Evolutionary conservation across 2,888 invertebrate genomes (phyloP), one percentile per base, ranked within the genome.

Genomic region (Tupiocoris notatus): DNA sequence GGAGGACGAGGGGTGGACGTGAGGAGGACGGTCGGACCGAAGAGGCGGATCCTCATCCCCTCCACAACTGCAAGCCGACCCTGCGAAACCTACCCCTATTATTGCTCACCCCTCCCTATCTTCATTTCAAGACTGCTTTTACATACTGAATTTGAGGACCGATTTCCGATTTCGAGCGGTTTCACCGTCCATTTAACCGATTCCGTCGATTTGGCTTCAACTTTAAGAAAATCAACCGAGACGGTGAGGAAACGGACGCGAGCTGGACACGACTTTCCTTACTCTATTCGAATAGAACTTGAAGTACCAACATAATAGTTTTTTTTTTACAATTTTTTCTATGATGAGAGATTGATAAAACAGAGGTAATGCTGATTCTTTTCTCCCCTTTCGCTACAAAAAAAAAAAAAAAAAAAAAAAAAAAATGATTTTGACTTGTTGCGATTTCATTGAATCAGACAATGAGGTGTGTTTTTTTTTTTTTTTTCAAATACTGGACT

Each of bases 11-110:
- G 24, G 64, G 12, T 12, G 39, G 39, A 12, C 6, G 39, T 12
- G 39, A 39, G 39, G 39, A 12, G 73, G 73, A n/a, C 21, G 63
- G 73, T 22, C 59, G 65, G 56, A 57, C 9, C 24, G 6, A 64
- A 54, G 62, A 39, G 76, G 59, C 68, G 59, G 24, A 39, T 58
- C 76, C 21, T 61, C 66, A 54, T 57, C 76, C 61, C 76, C 39
- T 39, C 39, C 76, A 75, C 77, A 21, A 68, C 17, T 18, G 39
- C 39, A 39, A n/a, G 22, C 54, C 62, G 54, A n/a, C 62, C 68
- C 22, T 22, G 18, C 21, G 17, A 71, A 76, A 65, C 23, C 77
- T 64, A 77, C 77, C 77, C 77, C 71, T 77, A 71, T 77, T 77
- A 68, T 77, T 77, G 18, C 56, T 39, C 70, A 75, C 54, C 54